Base-by-base conservation (phyloP, 1,140 invertebrate genomes). In the Anastrepha obliqua region DNA sequence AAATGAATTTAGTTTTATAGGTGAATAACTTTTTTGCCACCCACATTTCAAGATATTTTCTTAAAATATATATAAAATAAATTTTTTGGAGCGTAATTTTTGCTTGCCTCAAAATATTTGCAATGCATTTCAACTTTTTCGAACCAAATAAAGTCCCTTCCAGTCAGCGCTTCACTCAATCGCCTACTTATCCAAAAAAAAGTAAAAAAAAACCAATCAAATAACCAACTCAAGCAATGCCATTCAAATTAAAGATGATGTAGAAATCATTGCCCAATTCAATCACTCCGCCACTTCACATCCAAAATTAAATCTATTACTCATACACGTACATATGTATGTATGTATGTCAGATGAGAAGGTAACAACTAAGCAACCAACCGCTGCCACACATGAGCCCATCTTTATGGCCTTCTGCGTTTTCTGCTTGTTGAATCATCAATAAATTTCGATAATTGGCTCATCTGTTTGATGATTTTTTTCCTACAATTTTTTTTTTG, bases 261-360 rank as follows among this genome's bases (percentile, higher is more conserved):
- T 55, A 55, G 47, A 81, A 81, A 81, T 81, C 74, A 81, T 81
- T 42, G 47, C n/a, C 47, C 47, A 17, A 81, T 81, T 81, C 74
- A 81, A 81, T 81, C 74, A 55, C 74, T 81, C 47, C 55, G 74
- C 47, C 74, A 55, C 74, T 58, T 81, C 74, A 81, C 74, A 55
- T 44, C 74, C 74, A 81, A 81, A 81, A 81, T 81, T 81, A 81
- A 81, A 55, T 58, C 74, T 81, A 81, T 81, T 81, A 81, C 74
- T 81, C 74, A 81, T 81, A 6, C 17, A 29, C 17, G 20, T 55
- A n/a, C 15, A 62, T 62, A 62, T 62, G n/a, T 62, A 62, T n/a
- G 60, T 62, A 62, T 17, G 60, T 62, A 62, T 62, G 60, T 15
- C 60, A 62, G n/a, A 62, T 1, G 60, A 62, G 15, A 62, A 62